Evolutionary conservation across 2,888 invertebrate species (phyloP).

Genomic region (Ichneumon xanthorius): DNA sequence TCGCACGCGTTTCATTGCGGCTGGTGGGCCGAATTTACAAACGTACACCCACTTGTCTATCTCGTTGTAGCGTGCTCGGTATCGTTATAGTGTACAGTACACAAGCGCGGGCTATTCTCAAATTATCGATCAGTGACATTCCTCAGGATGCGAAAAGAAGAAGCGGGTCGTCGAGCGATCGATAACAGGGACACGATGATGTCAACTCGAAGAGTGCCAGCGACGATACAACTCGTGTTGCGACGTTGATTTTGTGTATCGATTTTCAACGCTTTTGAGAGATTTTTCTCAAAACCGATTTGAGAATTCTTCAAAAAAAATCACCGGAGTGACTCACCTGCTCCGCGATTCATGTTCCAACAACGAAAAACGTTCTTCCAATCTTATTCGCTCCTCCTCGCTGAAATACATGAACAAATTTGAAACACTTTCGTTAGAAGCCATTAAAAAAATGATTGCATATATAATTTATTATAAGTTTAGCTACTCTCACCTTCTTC

Average conservation of each 20-base stretch:
- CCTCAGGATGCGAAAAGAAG: slow-evolving; percentile 63
- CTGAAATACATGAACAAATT: slow-evolving; percentile 71
- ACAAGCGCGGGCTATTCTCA: slow-evolving; percentile 28
- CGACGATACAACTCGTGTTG: not conserved
- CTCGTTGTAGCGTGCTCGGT: slow-evolving; percentile 40
- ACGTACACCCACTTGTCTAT: slow-evolving; percentile 29
- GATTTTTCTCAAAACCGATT: not conserved
- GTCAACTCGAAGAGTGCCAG: not conserved
- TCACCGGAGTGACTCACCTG: slow-evolving; percentile 74
- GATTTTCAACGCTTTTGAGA: not conserved
- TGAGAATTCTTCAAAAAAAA: not conserved
- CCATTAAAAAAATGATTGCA: slow-evolving; percentile 9
- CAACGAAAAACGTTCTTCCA: slow-evolving; percentile 80
- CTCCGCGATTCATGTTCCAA: slow-evolving; percentile 79
- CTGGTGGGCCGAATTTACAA: slow-evolving; percentile 43
- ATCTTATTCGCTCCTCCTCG: slow-evolving; percentile 81
- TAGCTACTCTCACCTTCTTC: slow-evolving; percentile 76
- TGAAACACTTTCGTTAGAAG: not conserved
- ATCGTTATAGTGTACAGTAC: slow-evolving; percentile 34
- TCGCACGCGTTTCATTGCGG: slow-evolving; percentile 50
- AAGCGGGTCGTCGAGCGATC: slow-evolving; percentile 67
- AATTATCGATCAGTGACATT: slow-evolving; percentile 75
- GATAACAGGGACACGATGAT: slow-evolving; percentile 57
- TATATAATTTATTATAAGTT: not conserved
- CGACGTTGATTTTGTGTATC: not conserved